These are phyloP conservation scores for Mugil cephalus DNA, from an alignment of 2,113 vertebrate genomes.

Conservation along the genomic window DNA sequence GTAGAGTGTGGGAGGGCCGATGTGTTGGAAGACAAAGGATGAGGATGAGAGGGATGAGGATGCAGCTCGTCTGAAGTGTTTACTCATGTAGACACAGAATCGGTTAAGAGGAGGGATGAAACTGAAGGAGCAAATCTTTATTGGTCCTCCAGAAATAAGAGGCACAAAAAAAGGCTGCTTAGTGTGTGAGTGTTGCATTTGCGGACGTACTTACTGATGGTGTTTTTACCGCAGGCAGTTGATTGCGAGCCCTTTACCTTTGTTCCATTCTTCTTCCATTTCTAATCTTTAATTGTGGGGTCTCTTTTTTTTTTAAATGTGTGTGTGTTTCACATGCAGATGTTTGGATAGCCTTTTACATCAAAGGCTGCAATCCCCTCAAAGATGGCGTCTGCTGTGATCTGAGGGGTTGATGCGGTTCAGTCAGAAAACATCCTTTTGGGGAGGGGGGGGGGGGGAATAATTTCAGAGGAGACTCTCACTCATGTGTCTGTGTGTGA, in stretches of 20 bases:
- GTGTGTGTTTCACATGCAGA: not conserved
- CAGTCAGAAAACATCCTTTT: conserved; percentile 4
- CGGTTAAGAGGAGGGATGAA: conserved; percentile 19
- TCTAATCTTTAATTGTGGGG: not conserved
- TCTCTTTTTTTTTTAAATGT: too few species aligned
- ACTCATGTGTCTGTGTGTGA: not conserved
- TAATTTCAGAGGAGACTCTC: conserved; percentile 24
- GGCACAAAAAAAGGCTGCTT: conserved; percentile 13
- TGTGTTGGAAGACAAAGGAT: conserved; percentile 59
- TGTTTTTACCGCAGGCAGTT: conserved; percentile 5
- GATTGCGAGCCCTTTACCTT: not conserved
- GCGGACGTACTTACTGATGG: not conserved
- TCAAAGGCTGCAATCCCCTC: conserved; percentile 16
- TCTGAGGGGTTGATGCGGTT: conserved; percentile 40
- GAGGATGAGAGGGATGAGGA: conserved; percentile 31
- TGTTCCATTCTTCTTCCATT: not conserved
- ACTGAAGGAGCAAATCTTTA: conserved; percentile 26
- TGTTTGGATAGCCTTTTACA: conserved; percentile 17
- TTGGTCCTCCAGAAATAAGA: conserved; percentile 23
- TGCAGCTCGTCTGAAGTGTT: conserved; percentile 59
- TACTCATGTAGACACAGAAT: conserved; percentile 32
- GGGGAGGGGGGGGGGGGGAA: not conserved
- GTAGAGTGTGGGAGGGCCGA: conserved; percentile 51
- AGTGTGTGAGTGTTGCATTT: not conserved
- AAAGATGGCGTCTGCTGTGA: conserved; percentile 34